Base-by-base conservation (phyloP, 2,113 vertebrate species). In the Strix uralensis region DNA sequence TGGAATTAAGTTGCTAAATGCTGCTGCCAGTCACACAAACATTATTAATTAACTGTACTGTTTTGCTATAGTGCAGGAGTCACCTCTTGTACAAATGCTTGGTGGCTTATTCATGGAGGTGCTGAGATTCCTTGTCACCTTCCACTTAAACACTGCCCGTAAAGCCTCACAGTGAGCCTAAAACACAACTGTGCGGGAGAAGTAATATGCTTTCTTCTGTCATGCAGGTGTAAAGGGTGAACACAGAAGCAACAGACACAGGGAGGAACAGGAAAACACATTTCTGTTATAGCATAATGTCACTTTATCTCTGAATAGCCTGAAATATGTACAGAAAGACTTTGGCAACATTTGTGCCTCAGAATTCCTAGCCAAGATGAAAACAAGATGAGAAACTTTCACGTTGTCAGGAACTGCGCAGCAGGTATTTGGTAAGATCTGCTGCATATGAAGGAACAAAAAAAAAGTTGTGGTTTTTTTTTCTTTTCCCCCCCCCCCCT, bases 401-500 rank as follows among this genome's bases (percentile, higher is more conserved):
- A 13, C 26, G 7, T 58, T 59, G 40, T 69, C 59, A 32, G 66
- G 57, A 65, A 3, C 34, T 22, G 4, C 72, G 73, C 38, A 75
- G 89, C 36, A 74, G 69, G 63, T 92, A 71, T 67, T 83, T 1
- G 2, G 69, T 55, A 40, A 71, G 30, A 67, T 78, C 55, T 71
- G 26, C 44, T 27, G 47, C 49, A 62, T 63, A 40, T 29, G 52
- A 55, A 88, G 55, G 29, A 87, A 59, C n/a, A 52, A 88, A 19
- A 95, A 81, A 2, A 32, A 70, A 36, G 4, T 20, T 42, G 11
- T 59, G 38, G 38, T 17, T n/a, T 55, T 10, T 5, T 23, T 25
- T 18, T 1, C 6, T 42, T 13, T 21, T 14, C 29, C 3, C 8
- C 8, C 2, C 44, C 22, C n/a, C n/a, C n/a, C n/a, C n/a, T 5